These are phyloP conservation scores for Poecilia latipinna DNA, from an alignment of 2,113 vertebrate species.

Conservation along the genomic window DNA sequence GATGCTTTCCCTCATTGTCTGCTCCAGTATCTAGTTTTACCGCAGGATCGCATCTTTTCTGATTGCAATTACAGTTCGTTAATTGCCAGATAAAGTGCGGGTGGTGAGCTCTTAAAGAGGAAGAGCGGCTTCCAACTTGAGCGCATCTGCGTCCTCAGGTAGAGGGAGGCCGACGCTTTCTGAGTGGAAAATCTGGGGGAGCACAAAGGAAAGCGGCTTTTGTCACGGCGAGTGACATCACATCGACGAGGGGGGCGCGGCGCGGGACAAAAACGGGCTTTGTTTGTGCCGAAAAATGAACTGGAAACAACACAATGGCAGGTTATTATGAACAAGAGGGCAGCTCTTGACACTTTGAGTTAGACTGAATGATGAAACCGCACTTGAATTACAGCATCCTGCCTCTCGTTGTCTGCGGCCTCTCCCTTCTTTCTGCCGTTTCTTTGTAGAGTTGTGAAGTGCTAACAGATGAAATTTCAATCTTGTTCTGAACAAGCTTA, in stretches of 20 bases:
- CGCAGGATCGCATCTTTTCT: slow-evolving; percentile 57
- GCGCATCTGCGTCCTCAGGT: slow-evolving; percentile 56
- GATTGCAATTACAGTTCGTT: slow-evolving; percentile 73
- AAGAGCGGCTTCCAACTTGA: slow-evolving; percentile 41
- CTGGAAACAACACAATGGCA: slow-evolving; percentile 65
- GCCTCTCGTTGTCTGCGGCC: slow-evolving; percentile 53
- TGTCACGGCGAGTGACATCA: slow-evolving; percentile 51
- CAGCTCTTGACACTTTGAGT: slow-evolving; percentile 46
- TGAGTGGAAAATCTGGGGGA: neutral
- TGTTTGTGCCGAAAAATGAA: slow-evolving; percentile 42
- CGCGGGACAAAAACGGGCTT: slow-evolving; percentile 43
- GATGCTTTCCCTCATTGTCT: slow-evolving; percentile 32
- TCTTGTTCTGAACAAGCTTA: slow-evolving; percentile 37
- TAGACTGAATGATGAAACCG: slow-evolving; percentile 57
- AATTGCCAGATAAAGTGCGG: slow-evolving; percentile 66
- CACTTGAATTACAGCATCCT: slow-evolving; percentile 57
- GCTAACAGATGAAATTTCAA: slow-evolving; percentile 59
- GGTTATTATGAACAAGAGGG: slow-evolving; percentile 66
- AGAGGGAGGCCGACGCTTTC: neutral
- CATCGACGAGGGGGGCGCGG: slow-evolving; percentile 9
- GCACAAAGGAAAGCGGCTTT: slow-evolving; percentile 42
- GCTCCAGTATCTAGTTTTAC: slow-evolving; percentile 54
- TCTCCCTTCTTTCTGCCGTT: slow-evolving; percentile 2
- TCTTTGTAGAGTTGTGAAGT: slow-evolving; percentile 47
- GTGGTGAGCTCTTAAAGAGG: slow-evolving; percentile 50